Evolutionary conservation across 2,113 vertebrate genomes (phyloP).

Genomic region (Poicephalus gulielmi): DNA sequence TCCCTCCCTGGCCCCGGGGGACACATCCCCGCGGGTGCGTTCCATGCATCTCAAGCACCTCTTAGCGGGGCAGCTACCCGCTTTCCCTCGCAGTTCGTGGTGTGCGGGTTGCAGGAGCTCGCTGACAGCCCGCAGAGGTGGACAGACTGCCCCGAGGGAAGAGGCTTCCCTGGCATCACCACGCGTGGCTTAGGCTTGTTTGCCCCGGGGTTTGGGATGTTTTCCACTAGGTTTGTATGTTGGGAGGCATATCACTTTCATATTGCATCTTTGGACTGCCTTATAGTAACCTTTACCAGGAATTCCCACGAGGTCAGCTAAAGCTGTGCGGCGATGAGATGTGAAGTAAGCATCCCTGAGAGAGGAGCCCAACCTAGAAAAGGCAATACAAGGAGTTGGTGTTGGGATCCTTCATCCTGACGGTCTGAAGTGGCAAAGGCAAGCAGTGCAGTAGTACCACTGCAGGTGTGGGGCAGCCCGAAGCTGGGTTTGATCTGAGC

Average conservation of each 20-base stretch:
- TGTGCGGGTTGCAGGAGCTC: not conserved
- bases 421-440: not conserved
- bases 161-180: not conserved
- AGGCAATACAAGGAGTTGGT: rapidly evolving
- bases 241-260: not conserved
- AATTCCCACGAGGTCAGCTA: not conserved
- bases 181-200: rapidly evolving
- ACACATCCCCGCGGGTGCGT: no score
- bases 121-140: not conserved
- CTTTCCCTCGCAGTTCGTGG: rapidly evolving
- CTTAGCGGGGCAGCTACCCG: not conserved
- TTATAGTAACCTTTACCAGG: not conserved
- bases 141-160: rapidly evolving
- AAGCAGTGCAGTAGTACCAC: not conserved
- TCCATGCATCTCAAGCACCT: not conserved
- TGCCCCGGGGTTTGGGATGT: rapidly evolving
- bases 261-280: not conserved
- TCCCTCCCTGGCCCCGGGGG: not conserved
- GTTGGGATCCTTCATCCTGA: not conserved
- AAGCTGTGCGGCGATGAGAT: not conserved
- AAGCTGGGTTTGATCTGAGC: rapidly evolving
- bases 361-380: not conserved
- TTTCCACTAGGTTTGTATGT: rapidly evolving
- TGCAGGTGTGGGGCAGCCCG: not conserved
- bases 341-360: not conserved